Base-by-base conservation (phyloP, 2,113 vertebrate species). In the Anthoscopus minutus region DNA sequence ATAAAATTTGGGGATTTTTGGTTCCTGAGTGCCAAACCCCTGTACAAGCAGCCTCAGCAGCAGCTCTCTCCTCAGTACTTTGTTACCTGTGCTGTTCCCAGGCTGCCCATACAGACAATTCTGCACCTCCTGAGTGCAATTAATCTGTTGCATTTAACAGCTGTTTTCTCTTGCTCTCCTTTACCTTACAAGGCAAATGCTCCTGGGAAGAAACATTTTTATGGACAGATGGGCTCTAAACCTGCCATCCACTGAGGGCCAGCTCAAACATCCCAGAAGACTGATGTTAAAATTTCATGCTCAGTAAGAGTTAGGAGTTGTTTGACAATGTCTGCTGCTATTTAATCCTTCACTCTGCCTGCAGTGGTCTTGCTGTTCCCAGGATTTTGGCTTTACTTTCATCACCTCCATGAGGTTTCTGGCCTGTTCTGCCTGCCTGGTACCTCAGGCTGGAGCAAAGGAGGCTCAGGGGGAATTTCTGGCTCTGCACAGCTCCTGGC, bases 101-200 rank as follows among this genome's bases (percentile, higher is more conserved):
- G 7, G 11, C 22, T 54, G 72, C 73, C 60, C 48, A 50, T 47
- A 48, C 61, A 72, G 88, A 7, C 21, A 71, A 14, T n/a, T 88
- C 40, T 81, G 81, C 80, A 56, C 76, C 77, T 71, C 17, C 23
- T 22, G 47, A 85, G 38, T 13, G 42, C 50, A 67, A 40, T 94
- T 17, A 40, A 81, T 74, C 47, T 64, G 31, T 27, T 72, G 76
- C 35, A 53, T 44, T 64, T 47, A 60, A 60, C 50, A 87, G 28
- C 50, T 44, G 3, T 9, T 88, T 62, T 62, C 73, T 79, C 45
- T 57, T 88, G 30, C 84, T 65, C 31, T 77, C 31, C 67, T 45
- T 95, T 72, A 40, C 82, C 74, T 79, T 84, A 86, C 83, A 94
- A 97, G 95, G 93, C 87, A 79, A 90, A 76, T 24, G 53, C 24